These are phyloP conservation scores for Promerops cafer DNA, from an alignment of 2,113 vertebrate species.

Conservation along the genomic window DNA sequence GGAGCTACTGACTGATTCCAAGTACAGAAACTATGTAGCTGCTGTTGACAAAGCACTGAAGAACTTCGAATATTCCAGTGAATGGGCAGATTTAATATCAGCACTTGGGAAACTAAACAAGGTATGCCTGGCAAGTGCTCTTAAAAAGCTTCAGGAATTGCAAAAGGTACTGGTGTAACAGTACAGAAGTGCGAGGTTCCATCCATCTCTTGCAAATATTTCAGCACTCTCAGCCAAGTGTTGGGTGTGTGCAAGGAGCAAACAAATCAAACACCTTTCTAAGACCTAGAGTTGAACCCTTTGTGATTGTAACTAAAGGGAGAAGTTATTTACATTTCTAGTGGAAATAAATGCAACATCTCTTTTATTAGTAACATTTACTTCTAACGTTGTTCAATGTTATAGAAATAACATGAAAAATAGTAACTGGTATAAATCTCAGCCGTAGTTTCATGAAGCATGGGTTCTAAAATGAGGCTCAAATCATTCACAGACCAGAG, in stretches of 20 bases:
- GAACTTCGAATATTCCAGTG: slow-evolving; percentile 98
- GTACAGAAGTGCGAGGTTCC: not conserved
- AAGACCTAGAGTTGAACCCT: not conserved
- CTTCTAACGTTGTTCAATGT: not conserved
- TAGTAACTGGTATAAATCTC: not conserved
- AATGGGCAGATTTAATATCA: slow-evolving; percentile 99
- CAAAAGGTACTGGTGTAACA: not conserved
- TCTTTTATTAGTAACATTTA: not conserved
- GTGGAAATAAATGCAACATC: not conserved
- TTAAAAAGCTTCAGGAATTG: not conserved
- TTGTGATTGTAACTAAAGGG: not conserved
- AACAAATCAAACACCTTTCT: not conserved
- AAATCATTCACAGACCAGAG: not conserved
- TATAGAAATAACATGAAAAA: not conserved
- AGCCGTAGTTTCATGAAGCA: not conserved
- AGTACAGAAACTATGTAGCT: slow-evolving; percentile 97
- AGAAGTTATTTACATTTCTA: not conserved
- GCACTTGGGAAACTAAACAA: slow-evolving; percentile 98
- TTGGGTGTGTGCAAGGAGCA: not conserved
- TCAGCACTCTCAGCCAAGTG: not conserved
- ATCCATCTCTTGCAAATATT: not conserved
- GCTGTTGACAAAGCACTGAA: slow-evolving; percentile 98
- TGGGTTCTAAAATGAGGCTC: not conserved
- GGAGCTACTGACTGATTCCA: slow-evolving; percentile 95
- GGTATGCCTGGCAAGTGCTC: slow-evolving; percentile 68